Conservation (phyloP, 2,797 vertebrate genomes). For the Danio kyathit region DNA sequence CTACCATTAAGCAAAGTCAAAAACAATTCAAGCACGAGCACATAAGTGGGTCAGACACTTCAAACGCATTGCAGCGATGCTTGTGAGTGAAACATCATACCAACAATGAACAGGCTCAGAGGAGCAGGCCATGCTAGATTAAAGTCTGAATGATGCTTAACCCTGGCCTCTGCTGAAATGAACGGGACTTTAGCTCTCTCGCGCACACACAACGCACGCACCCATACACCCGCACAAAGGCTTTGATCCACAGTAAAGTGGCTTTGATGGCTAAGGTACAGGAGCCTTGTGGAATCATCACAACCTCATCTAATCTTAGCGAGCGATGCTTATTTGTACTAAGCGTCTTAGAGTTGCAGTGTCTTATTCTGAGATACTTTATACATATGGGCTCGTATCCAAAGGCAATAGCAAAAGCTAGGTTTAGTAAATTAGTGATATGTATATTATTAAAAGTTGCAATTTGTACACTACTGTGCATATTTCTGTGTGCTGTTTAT, state of each 20-base stretch:
- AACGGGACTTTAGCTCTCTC: constrained; percentile 39
- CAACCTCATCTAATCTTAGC: constrained; percentile 53
- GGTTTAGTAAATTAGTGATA: background rate
- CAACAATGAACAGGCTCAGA: constrained; percentile 56
- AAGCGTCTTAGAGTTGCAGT: constrained; percentile 28
- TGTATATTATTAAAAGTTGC: background rate
- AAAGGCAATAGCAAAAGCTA: background rate
- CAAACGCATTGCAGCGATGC: constrained; percentile 33
- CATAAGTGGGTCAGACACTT: constrained; percentile 44
- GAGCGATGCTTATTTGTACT: constrained; percentile 45
- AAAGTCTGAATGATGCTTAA: constrained; percentile 63
- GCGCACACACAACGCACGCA: constrained; percentile 40
- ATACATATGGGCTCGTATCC: constrained; percentile 19
- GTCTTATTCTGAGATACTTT: constrained; percentile 19
- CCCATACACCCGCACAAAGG: constrained; percentile 36
- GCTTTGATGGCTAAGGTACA: constrained; percentile 46
- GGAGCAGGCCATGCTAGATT: constrained; percentile 53
- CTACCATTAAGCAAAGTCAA: constrained; percentile 30
- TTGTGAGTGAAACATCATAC: constrained; percentile 54
- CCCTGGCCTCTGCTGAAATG: constrained; percentile 59
- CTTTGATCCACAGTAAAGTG: constrained; percentile 57
- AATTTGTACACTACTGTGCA: background rate
- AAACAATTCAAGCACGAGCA: constrained; percentile 40
- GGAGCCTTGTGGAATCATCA: constrained; percentile 52
- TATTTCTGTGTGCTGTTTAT: background rate